A percentile compares a stretch with the other conserved stretches of the same genome.
Conservation (phyloP, 2,888 invertebrate species). For the Abrostola triplasia region DNA sequence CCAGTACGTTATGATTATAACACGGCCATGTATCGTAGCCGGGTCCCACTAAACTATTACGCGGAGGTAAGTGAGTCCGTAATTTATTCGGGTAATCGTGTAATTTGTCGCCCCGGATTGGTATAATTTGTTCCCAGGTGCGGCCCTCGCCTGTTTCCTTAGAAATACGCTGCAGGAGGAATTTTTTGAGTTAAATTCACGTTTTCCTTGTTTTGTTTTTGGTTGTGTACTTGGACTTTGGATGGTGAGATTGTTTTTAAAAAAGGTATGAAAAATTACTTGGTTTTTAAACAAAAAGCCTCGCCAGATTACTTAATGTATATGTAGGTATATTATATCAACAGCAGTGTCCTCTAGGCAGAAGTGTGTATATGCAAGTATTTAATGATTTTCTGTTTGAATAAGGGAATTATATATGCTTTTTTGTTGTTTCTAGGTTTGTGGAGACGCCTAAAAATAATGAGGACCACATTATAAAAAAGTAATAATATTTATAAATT, state of each 20-base stretch:
- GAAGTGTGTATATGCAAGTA: too few relatives aligned
- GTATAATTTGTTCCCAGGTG: constrained; percentile 75
- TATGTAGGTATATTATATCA: neutral
- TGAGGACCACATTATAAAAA: too few relatives aligned
- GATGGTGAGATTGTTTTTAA: neutral
- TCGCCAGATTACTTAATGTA: neutral
- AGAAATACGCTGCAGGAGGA: constrained; percentile 42
- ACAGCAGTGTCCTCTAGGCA: too few relatives aligned
- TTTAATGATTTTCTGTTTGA: too few relatives aligned
- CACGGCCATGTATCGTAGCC: constrained; percentile 59
- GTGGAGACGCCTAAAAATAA: too few relatives aligned
- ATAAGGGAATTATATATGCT: too few relatives aligned
- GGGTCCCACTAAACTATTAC: constrained; percentile 63
- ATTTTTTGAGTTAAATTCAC: constrained; percentile 39
- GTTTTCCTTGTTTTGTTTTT: constrained; percentile 37
- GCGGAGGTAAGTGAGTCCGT: constrained; percentile 67
- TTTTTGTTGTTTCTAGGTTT: too few relatives aligned
- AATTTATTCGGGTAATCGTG: constrained; percentile 80
- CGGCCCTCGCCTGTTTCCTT: constrained; percentile 61
- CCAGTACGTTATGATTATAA: constrained; percentile 55
- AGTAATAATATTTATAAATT: too few relatives aligned
- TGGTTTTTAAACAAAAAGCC: neutral
- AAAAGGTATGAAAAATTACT: neutral
- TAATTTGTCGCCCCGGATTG: constrained; percentile 77
- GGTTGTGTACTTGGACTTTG: constrained; percentile 3